Evolutionary conservation across 2,888 invertebrate species (phyloP).

Genomic region (Sinopyrophorus schimmeli): DNA sequence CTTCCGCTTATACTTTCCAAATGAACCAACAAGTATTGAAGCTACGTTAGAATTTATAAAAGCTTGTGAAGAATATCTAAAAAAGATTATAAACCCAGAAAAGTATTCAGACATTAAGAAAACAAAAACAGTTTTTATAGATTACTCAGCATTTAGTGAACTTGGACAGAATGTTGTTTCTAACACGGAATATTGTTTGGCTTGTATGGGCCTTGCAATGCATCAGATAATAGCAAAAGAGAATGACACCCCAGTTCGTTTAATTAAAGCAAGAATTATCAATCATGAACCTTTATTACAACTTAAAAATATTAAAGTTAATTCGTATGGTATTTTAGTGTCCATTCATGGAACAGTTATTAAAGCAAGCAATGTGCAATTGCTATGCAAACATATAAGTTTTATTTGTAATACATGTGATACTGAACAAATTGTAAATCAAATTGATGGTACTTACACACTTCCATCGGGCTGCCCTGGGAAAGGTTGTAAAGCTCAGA

Average conservation of each 20-base stretch:
- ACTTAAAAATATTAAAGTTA: slow-evolving; percentile 71
- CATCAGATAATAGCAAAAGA: slow-evolving; percentile 64
- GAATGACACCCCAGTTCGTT: slow-evolving; percentile 49
- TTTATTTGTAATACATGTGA: slow-evolving; percentile 76
- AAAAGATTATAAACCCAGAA: too few relatives aligned
- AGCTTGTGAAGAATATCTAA: too few relatives aligned
- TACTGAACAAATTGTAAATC: slow-evolving; percentile 66
- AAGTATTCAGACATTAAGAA: too few relatives aligned
- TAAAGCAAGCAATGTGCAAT: slow-evolving; percentile 73
- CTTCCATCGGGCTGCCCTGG: slow-evolving; percentile 63
- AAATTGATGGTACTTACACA: slow-evolving; percentile 65
- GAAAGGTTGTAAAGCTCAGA: slow-evolving; percentile 60
- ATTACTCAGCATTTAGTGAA: too few relatives aligned
- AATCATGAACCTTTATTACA: slow-evolving; percentile 70
- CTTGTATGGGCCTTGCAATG: slow-evolving; percentile 76
- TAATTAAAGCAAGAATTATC: slow-evolving; percentile 62
- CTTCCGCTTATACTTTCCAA: too few relatives aligned
- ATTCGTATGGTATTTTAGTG: slow-evolving; percentile 74
- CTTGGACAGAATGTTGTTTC: slow-evolving; percentile 64
- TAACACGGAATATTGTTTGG: slow-evolving; percentile 68
- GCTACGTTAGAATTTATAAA: too few relatives aligned
- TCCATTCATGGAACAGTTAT: slow-evolving; percentile 85
- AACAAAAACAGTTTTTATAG: too few relatives aligned
- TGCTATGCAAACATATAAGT: slow-evolving; percentile 74
- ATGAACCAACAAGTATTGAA: too few relatives aligned